Conservation (phyloP, 2,113 vertebrate species). For the Callipepla californica region DNA sequence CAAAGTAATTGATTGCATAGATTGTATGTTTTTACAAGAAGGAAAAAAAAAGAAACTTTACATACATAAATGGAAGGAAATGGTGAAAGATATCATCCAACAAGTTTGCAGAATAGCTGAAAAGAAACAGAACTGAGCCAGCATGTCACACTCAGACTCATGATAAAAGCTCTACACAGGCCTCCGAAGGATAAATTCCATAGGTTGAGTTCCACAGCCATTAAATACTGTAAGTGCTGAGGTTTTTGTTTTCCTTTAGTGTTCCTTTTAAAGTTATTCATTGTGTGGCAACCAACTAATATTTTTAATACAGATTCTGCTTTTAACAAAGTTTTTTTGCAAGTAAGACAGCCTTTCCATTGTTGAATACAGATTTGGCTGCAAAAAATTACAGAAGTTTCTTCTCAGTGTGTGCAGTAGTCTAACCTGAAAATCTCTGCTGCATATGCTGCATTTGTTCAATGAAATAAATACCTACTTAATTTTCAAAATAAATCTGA, state of each 20-base stretch:
- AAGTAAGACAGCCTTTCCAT: background rate
- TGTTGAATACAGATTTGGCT: background rate
- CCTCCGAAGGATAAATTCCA: slow-evolving; percentile 42
- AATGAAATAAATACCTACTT: slow-evolving; percentile 7
- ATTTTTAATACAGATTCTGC: slow-evolving; percentile 27
- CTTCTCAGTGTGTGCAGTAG: slow-evolving; percentile 7
- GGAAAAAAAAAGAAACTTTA: background rate
- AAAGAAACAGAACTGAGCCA: slow-evolving; percentile 35
- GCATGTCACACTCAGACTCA: slow-evolving; percentile 21
- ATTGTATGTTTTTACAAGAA: slow-evolving; percentile 45
- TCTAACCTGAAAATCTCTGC: background rate
- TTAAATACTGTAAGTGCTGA: slow-evolving; percentile 48
- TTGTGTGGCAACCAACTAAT: slow-evolving; percentile 27
- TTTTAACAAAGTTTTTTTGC: slow-evolving; percentile 50
- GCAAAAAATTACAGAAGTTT: background rate
- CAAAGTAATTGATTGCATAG: slow-evolving; percentile 23
- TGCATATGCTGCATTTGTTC: slow-evolving; percentile 45
- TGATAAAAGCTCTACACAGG: slow-evolving; percentile 52
- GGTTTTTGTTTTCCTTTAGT: slow-evolving; percentile 46
- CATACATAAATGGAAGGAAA: background rate
- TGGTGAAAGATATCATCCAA: slow-evolving; percentile 35
- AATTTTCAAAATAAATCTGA: slow-evolving; percentile 9
- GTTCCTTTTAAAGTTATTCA: slow-evolving; percentile 46
- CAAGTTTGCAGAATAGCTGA: slow-evolving; percentile 19
- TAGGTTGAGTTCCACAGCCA: slow-evolving; percentile 15